phyloP scores from a whole-genome alignment of 1,140 invertebrate species.

The Bombus sibiricus region DNA sequence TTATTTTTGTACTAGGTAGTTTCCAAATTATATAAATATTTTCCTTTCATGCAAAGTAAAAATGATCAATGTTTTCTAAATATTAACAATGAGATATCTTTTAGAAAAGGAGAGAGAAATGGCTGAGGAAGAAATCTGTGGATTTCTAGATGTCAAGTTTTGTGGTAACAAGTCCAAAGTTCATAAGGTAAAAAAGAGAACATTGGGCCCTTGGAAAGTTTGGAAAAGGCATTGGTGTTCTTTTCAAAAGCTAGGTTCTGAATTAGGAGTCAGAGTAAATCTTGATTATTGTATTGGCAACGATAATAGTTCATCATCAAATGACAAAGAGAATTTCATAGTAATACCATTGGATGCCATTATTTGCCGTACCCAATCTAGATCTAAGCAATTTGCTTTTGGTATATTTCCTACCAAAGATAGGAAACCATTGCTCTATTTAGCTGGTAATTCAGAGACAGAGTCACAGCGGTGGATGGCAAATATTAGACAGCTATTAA shows the following conservation, averaged over 20 bases:
- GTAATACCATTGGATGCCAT: slow-evolving; percentile 79
- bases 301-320: slow-evolving; percentile 8
- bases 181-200: slow-evolving; percentile 73
- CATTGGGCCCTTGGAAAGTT: slow-evolving; percentile 73
- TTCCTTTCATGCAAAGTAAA: not conserved
- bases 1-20: not conserved
- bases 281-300: slow-evolving; percentile 69
- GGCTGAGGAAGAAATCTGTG: slow-evolving; percentile 73
- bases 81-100: not conserved
- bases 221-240: slow-evolving; percentile 82
- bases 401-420: slow-evolving; percentile 82
- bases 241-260: slow-evolving; percentile 70
- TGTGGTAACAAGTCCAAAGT: slow-evolving; percentile 69
- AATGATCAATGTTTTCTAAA: not conserved
- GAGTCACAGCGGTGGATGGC: slow-evolving; percentile 84
- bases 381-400: slow-evolving; percentile 83
- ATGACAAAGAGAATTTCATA: slow-evolving; percentile 70
- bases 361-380: slow-evolving; percentile 83
- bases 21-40: not conserved
- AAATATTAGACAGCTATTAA: slow-evolving; percentile 81
- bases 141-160: slow-evolving; percentile 77
- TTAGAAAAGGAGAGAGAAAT: slow-evolving; percentile 22
- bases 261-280: slow-evolving; percentile 74
- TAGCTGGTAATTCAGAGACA: slow-evolving; percentile 82
- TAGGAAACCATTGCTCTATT: slow-evolving; percentile 82